A percentile compares a stretch with the other conserved stretches of the same genome.
phyloP scores from a whole-genome alignment of 1,140 invertebrate genomes.

The Chymomyza costata region DNA sequence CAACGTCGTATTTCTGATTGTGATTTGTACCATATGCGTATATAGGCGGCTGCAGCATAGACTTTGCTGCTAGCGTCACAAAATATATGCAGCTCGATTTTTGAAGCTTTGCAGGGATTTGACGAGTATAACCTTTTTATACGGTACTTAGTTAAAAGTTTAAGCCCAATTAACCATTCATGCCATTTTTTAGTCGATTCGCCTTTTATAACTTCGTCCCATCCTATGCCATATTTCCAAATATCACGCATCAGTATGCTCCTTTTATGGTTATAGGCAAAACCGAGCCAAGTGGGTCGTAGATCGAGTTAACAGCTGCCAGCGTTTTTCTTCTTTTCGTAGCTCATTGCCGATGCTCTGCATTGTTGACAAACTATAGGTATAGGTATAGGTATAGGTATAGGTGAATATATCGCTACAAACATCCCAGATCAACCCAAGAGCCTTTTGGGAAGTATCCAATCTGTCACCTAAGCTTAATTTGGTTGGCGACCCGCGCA shows the following conservation, averaged over 20 bases:
- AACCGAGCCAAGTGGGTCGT: conserved; percentile 34
- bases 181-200: not conserved
- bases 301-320: conserved; percentile 29
- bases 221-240: conserved; percentile 24
- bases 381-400: too few relatives aligned
- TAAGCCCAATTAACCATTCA: not conserved
- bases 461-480: not conserved
- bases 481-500: not conserved
- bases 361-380: conserved; percentile 3
- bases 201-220: conserved; percentile 18
- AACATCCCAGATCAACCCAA: not conserved
- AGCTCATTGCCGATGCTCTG: not conserved
- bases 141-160: not conserved
- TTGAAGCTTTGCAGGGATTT: not conserved
- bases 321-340: not conserved
- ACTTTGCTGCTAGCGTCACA: not conserved
- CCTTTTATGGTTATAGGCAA: conserved; percentile 9
- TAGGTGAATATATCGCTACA: not conserved
- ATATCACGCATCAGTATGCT: conserved; percentile 34
- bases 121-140: not conserved
- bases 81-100: not conserved
- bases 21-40: not conserved
- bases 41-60: not conserved
- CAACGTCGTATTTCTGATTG: not conserved
- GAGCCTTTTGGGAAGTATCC: not conserved